Percentiles rank a stretch among this genome's conserved stretches.
Evolutionary conservation across 2,113 vertebrate species (phyloP).

Genomic region (Cathartes aura): DNA sequence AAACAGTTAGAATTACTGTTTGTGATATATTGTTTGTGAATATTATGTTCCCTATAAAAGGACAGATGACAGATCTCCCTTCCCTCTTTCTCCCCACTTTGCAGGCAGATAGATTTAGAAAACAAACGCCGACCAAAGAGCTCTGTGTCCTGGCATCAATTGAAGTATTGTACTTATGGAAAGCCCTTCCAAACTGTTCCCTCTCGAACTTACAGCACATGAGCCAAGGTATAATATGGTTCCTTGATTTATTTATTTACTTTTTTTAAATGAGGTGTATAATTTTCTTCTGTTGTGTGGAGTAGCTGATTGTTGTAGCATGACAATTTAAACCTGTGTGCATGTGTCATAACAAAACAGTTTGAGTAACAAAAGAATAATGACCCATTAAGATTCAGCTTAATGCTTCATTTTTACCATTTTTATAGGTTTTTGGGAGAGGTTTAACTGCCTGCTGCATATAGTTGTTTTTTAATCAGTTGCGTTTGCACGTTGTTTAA

Average conservation of each 20-base stretch:
- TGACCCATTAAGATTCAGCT: neutral
- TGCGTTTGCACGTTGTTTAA: neutral
- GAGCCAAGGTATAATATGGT: conserved; percentile 87
- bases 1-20: neutral
- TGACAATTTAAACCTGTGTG: neutral
- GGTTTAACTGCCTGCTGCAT: neutral
- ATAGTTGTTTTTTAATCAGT: neutral
- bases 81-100: neutral
- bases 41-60: neutral
- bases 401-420: neutral
- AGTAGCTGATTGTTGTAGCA: neutral
- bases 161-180: conserved; percentile 97
- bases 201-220: conserved; percentile 93
- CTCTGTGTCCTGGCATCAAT: conserved; percentile 93
- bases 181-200: conserved; percentile 95
- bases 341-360: neutral
- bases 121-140: conserved; percentile 85
- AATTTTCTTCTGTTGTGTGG: neutral
- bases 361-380: neutral
- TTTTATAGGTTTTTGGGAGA: neutral
- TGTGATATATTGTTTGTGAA: neutral
- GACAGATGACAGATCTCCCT: neutral
- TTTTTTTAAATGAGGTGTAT: neutral
- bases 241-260: neutral
- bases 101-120: conserved; percentile 94